Evolutionary conservation across 2,113 vertebrate genomes (phyloP).

Genomic region (Tenrec ecaudatus): DNA sequence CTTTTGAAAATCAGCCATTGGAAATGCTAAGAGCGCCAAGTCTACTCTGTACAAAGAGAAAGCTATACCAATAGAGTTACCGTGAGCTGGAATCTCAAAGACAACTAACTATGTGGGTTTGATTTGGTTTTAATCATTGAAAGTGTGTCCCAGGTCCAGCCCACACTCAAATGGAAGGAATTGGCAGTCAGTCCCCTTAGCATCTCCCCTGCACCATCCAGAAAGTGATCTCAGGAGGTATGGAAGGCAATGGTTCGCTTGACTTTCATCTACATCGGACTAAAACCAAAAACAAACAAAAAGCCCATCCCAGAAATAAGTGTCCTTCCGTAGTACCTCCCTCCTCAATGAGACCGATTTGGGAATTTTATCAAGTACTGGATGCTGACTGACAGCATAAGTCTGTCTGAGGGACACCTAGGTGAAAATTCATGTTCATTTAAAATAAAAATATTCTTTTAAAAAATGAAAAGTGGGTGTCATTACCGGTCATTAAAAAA

Average conservation of each 20-base stretch:
- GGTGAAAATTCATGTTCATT: not conserved
- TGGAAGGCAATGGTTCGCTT: not conserved
- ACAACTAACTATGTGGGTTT: not conserved
- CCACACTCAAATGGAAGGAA: not conserved
- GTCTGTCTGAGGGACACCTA: not conserved
- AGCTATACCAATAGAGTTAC: not conserved
- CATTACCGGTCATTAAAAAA: too few relatives aligned
- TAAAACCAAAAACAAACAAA: not conserved
- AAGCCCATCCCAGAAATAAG: not conserved
- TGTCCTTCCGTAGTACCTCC: not conserved
- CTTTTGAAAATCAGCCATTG: not conserved
- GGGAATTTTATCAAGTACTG: not conserved
- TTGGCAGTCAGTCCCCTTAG: not conserved
- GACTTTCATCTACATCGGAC: not conserved
- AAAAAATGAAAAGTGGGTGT: not conserved
- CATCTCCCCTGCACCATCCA: not conserved
- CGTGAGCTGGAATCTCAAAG: not conserved
- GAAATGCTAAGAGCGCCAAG: not conserved
- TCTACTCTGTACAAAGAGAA: not conserved
- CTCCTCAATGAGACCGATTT: not conserved
- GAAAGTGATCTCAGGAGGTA: not conserved
- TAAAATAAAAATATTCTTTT: slow-evolving; percentile 26
- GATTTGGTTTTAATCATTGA: not conserved
- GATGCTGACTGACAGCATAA: not conserved
- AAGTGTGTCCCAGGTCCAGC: not conserved